These are phyloP conservation scores for Euphydryas editha DNA, from an alignment of 2,888 invertebrate species.

Conservation along the genomic window DNA sequence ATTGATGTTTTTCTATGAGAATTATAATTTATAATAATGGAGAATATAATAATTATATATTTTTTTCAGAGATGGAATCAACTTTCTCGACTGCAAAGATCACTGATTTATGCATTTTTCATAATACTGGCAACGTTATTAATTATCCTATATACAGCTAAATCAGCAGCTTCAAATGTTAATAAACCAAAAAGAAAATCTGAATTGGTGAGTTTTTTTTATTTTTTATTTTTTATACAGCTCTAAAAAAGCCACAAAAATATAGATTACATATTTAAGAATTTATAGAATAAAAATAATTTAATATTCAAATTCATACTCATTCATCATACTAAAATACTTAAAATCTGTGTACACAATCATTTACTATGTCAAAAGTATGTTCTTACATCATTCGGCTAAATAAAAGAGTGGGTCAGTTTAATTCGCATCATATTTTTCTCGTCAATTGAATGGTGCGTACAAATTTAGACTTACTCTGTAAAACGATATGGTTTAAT, in stretches of 20 bases:
- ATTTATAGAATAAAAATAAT: no score
- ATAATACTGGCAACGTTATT: slow-evolving; percentile 83
- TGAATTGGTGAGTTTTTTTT: slow-evolving; percentile 53
- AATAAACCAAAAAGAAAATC: slow-evolving; percentile 54
- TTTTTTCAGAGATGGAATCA: slow-evolving; percentile 92
- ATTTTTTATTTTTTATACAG: not conserved
- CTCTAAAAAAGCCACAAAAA: not conserved
- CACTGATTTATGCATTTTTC: slow-evolving; percentile 86
- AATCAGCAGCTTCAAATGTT: slow-evolving; percentile 49
- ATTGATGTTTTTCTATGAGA: no score
- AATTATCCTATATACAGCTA: slow-evolving; percentile 83
- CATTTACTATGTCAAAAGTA: not conserved
- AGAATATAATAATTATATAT: no score
- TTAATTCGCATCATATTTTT: not conserved
- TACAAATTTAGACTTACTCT: not conserved
- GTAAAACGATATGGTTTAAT: not conserved
- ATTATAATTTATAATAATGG: no score
- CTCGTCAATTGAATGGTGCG: not conserved
- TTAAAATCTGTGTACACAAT: not conserved
- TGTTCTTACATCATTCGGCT: slow-evolving; percentile 5
- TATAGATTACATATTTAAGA: no score
- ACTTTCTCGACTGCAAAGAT: slow-evolving; percentile 91
- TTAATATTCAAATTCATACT: no score
- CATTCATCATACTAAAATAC: not conserved
- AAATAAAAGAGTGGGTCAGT: not conserved